Conservation (phyloP, 2,113 vertebrate genomes). For the Empidonax alnorum region DNA sequence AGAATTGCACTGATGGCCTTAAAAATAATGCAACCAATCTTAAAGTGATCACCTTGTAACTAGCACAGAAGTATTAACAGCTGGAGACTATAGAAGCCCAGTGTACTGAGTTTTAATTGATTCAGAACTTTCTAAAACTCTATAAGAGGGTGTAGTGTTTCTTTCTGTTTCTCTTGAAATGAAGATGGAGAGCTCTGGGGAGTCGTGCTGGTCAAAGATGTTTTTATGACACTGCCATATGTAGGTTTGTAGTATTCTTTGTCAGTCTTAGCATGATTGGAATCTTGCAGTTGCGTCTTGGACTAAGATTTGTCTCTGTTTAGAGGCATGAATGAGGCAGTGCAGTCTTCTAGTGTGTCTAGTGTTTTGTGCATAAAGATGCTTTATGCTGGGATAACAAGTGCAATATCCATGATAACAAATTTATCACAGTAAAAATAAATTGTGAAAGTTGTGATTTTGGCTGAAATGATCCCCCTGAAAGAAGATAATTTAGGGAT, state of each 20-base stretch:
- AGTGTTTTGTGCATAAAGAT: background rate
- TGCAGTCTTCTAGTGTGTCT: background rate
- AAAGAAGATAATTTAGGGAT: background rate
- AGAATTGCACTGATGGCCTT: background rate
- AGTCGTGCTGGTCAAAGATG: rapidly evolving
- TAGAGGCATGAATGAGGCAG: background rate
- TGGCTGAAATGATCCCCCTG: background rate
- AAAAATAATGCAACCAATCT: background rate
- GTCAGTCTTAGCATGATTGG: background rate
- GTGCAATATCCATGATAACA: background rate
- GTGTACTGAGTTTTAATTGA: background rate
- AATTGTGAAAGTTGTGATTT: background rate
- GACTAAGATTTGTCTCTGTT: background rate
- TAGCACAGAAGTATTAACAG: background rate
- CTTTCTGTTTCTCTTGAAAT: background rate
- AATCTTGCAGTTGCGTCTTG: background rate
- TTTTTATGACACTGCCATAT: background rate
- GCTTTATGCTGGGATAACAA: background rate
- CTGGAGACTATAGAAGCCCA: background rate
- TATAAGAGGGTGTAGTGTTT: background rate
- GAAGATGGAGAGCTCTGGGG: background rate
- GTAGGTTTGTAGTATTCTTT: background rate
- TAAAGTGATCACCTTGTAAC: background rate
- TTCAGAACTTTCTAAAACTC: background rate
- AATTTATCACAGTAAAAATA: background rate